Conservation (phyloP, 1,140 invertebrate species). For the Lasaia peninsularis region DNA sequence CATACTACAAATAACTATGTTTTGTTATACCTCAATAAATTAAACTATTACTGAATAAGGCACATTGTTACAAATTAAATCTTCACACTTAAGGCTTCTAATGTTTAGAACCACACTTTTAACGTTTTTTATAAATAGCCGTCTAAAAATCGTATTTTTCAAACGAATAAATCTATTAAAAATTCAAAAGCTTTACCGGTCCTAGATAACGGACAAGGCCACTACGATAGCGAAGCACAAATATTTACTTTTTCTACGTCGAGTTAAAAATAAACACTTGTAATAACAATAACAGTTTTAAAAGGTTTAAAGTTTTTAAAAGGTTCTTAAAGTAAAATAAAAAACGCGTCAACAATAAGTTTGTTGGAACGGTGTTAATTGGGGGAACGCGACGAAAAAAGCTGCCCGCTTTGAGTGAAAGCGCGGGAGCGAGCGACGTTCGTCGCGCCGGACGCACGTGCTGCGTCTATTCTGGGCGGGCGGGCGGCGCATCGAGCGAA, state of each 20-base stretch:
- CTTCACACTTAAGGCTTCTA: conserved; percentile 21
- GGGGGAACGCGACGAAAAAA: conserved; percentile 13
- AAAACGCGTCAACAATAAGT: conserved; percentile 3
- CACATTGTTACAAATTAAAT: conserved; percentile 59
- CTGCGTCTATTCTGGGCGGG: conserved; percentile 73
- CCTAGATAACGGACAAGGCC: conserved; percentile 60
- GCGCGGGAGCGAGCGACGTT: conserved; percentile 43
- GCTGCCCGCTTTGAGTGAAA: conserved; percentile 20
- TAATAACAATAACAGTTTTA: conserved; percentile 16
- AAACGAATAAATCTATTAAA: conserved; percentile 28
- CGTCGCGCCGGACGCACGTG: conserved; percentile 64
- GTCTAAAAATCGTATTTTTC: conserved; percentile 12
- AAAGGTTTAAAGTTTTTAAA: neutral
- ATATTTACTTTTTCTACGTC: conserved; percentile 41
- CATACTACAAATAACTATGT: conserved; percentile 25
- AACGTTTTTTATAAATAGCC: conserved; percentile 27
- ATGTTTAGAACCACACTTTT: conserved; percentile 12
- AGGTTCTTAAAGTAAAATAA: neutral
- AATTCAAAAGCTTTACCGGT: conserved; percentile 48
- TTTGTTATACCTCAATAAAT: conserved; percentile 25
- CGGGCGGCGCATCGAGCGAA: conserved; percentile 62
- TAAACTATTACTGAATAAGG: conserved; percentile 58
- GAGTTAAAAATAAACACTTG: conserved; percentile 43
- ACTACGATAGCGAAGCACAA: conserved; percentile 55
- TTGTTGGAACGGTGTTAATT: conserved; percentile 14